Conservation (phyloP, 2,888 invertebrate genomes). For the Platerodrilus igneus region DNA sequence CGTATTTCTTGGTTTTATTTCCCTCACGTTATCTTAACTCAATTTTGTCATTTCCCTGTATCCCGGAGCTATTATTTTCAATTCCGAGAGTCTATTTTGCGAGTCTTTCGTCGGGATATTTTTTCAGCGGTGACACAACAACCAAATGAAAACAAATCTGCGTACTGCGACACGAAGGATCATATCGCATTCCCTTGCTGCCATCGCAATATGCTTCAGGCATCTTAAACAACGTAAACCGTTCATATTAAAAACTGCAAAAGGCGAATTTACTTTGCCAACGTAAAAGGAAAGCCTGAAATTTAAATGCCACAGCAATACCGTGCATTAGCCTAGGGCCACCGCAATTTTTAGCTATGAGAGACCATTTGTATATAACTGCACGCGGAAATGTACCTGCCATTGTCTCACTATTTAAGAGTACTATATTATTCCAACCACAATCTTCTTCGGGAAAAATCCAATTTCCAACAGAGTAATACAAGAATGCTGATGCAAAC, state of each 20-base stretch:
- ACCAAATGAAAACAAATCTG: conserved; percentile 33
- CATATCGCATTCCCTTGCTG: conserved; percentile 19
- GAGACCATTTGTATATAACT: conserved; percentile 3
- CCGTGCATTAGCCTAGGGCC: conserved; percentile 10
- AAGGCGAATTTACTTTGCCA: conserved; percentile 16
- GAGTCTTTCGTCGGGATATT: conserved; percentile 26
- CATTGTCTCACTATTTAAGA: conserved; percentile 11
- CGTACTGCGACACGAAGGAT: conserved; percentile 22
- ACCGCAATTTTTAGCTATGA: conserved; percentile 15
- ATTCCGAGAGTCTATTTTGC: conserved; percentile 39
- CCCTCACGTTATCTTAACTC: conserved; percentile 39
- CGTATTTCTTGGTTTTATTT: conserved; percentile 33
- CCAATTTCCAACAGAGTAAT: conserved; percentile 14
- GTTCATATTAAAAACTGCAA: conserved; percentile 21
- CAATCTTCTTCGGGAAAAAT: conserved; percentile 13
- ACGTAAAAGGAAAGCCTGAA: conserved; percentile 18
- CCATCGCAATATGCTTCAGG: conserved; percentile 22
- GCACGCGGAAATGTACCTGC: not conserved
- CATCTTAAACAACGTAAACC: conserved; percentile 19
- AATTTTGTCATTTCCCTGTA: conserved; percentile 37
- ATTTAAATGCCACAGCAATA: conserved; percentile 13
- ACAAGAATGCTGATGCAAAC: conserved; percentile 17
- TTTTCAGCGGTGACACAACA: conserved; percentile 27
- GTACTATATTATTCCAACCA: conserved; percentile 15
- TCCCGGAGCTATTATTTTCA: conserved; percentile 41